Base-by-base conservation (phyloP, 2,113 vertebrate species). In the Oryzias celebensis region DNA sequence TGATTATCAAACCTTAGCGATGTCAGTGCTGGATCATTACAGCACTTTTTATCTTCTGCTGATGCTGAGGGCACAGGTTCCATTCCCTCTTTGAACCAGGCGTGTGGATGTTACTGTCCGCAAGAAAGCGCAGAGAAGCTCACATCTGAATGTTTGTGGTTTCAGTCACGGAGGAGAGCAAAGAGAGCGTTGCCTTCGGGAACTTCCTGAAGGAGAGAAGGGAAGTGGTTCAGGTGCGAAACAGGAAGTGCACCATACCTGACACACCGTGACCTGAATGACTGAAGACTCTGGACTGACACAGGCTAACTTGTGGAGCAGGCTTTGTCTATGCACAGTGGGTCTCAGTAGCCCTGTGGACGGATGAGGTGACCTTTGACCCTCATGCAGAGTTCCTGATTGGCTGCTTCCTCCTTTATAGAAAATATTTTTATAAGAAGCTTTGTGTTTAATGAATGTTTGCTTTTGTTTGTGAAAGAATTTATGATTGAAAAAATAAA, bases 131-230 rank as follows among this genome's bases (percentile, higher is more conserved):
- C 36, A 10, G 36, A 10, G 8, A 36, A 4, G 6, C 17, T 48
- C 10, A 48, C n/a, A n/a, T 7, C 4, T 52, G 7, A 17, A 24
- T 8, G 44, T 62, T 4, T 63, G 14, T 2, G 1, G 56, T 60
- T 65, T 1, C 69, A 98, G 96, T 88, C 46, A 93, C 93, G 8
- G 95, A 98, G 81, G 92, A 96, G 73, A 95, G 95, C 78, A 95
- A 87, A 2, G 96, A 98, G 85, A 78, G 76, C 4, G 87, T 89
- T 26, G 91, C 96, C 7, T 98, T 98, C 36, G 90, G 90, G 65
- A 97, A 90, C 76, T 98, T 98, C 76, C 91, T 98, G 89, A 89
- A 91, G 55, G 93, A 95, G 42, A 86, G 91, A 5, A 84, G 75
- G 75, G 79, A 92, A 71, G 91, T 93, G 44, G 91, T 93, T 65